Evolutionary conservation across 2,888 invertebrate species (phyloP).

Genomic region (Ferdinandea cuprea): DNA sequence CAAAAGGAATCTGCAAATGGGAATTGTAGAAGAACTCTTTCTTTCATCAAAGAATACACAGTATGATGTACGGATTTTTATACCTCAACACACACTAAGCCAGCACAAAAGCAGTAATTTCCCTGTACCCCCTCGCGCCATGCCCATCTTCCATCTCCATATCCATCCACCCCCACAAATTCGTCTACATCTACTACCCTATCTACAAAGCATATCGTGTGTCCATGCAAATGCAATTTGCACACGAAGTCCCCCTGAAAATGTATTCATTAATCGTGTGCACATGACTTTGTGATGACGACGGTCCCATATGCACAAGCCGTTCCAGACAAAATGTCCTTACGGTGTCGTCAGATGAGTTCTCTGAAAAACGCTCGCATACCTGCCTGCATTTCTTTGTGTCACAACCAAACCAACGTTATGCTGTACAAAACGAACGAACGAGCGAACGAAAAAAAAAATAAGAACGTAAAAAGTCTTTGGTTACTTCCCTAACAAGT

Average conservation of each 20-base stretch:
- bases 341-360: conserved; percentile 64
- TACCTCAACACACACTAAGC: conserved; percentile 56
- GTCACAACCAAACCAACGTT: conserved; percentile 21
- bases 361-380: conserved; percentile 48
- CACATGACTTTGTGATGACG: conserved; percentile 76
- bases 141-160: conserved; percentile 13
- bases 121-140: neutral
- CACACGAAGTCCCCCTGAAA: conserved; percentile 71
- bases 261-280: conserved; percentile 77
- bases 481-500: conserved; percentile 74
- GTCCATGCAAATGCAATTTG: conserved; percentile 75
- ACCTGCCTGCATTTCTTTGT: conserved; percentile 66
- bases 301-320: conserved; percentile 70
- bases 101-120: conserved; percentile 58
- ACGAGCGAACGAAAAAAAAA: conserved; percentile 18
- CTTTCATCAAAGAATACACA: conserved; percentile 46
- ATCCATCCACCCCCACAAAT: no score
- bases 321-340: conserved; percentile 73
- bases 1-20: conserved; percentile 64
- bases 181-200: no score
- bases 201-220: conserved; percentile 62
- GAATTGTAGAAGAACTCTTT: conserved; percentile 32
- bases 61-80: conserved; percentile 55
- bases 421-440: conserved; percentile 30
- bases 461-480: conserved; percentile 64